Evolutionary conservation across 2,888 invertebrate species (phyloP).

Genomic region (Tribolium freemani): DNA sequence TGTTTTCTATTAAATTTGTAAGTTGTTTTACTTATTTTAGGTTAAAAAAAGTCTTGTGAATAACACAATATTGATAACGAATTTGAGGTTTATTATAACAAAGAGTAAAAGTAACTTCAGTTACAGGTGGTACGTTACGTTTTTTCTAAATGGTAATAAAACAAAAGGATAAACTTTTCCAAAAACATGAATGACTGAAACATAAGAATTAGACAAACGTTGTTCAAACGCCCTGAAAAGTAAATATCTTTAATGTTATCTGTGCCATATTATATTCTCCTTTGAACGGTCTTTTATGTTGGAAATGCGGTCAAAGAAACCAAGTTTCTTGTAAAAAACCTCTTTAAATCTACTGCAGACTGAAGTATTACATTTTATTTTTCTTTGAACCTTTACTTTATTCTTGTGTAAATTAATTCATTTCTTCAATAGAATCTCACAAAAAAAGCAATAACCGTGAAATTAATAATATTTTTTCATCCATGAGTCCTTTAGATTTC

Average conservation of each 20-base stretch:
- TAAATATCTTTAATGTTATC: slow-evolving; percentile 11
- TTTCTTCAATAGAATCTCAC: too few relatives aligned
- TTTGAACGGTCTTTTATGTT: slow-evolving; percentile 15
- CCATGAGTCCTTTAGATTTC: too few relatives aligned
- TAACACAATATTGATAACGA: too few relatives aligned
- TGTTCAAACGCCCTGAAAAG: background rate
- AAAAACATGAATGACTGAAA: background rate
- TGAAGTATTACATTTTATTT: background rate
- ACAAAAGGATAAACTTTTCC: background rate
- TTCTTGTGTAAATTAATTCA: background rate
- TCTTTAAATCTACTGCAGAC: background rate
- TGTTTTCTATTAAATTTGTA: too few relatives aligned
- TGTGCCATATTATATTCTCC: slow-evolving; percentile 3
- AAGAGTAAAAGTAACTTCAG: too few relatives aligned
- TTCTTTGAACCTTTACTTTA: background rate
- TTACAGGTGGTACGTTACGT: too few relatives aligned
- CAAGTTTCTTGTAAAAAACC: background rate
- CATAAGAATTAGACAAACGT: background rate
- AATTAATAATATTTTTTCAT: too few relatives aligned
- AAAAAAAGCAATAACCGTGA: too few relatives aligned
- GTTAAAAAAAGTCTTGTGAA: too few relatives aligned
- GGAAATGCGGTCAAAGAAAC: slow-evolving; percentile 4
- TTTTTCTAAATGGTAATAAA: background rate
- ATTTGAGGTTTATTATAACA: too few relatives aligned
- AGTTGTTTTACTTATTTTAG: too few relatives aligned